These are phyloP conservation scores for Thaumetopoea pityocampa DNA, from an alignment of 1,140 invertebrate species.

Conservation along the genomic window DNA sequence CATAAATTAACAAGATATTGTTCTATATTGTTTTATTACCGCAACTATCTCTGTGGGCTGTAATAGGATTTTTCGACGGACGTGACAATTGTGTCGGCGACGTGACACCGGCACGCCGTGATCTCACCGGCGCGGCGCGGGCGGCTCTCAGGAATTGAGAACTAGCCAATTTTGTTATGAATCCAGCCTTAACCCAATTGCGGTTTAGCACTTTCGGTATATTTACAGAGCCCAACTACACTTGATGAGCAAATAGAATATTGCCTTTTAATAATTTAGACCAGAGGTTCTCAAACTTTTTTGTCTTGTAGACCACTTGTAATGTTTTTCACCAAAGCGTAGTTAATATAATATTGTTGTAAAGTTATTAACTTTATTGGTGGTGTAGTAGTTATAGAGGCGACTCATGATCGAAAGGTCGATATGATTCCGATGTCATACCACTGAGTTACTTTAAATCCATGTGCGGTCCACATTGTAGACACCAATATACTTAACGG, in stretches of 20 bases:
- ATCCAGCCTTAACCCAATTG: conserved; percentile 23
- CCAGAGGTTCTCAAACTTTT: no score
- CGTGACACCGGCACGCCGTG: conserved; percentile 42
- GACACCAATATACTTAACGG: no score
- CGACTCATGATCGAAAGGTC: no score
- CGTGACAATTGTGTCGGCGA: conserved; percentile 55
- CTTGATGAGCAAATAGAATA: not conserved
- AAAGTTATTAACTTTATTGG: no score
- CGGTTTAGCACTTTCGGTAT: conserved; percentile 1
- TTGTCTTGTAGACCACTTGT: no score
- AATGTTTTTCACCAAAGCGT: no score
- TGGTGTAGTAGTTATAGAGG: no score
- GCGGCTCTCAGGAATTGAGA: conserved; percentile 20
- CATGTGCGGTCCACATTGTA: no score
- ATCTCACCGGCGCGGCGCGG: conserved; percentile 47
- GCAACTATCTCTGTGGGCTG: conserved; percentile 19
- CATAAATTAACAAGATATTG: conserved; percentile 1
- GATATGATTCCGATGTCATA: no score
- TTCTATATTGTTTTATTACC: conserved; percentile 4
- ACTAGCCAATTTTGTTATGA: conserved; percentile 26
- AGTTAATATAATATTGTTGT: no score
- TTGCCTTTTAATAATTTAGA: no score
- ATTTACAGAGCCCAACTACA: not conserved
- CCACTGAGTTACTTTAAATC: no score
- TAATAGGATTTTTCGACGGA: conserved; percentile 33